Evolutionary conservation across 2,888 invertebrate genomes (phyloP), one percentile per base, ranked within the genome.

Genomic region (Calliopum simillimum): DNA sequence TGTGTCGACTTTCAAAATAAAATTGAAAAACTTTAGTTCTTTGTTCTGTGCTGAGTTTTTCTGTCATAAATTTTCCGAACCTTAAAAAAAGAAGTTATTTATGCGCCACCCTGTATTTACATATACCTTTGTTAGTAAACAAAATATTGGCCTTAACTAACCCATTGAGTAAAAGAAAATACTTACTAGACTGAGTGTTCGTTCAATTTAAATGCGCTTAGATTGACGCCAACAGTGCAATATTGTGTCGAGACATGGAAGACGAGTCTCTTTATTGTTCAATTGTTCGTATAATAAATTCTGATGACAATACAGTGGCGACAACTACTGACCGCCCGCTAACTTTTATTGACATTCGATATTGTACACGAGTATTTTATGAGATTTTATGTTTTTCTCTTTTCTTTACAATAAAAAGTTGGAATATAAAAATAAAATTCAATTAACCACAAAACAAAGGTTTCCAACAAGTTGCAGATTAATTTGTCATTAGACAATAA

Each of bases 261-360:
- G 61, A 61, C 44, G 19, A 19, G 61, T 61, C 61, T 46, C 44
- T 46, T 61, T 53, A 19, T 41, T 59, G 44, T 43, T 33, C 61
- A 23, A 16, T 46, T 43, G 21, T 43, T 65, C 53, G 21, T 43
- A 43, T 53, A 21, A 43, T 53, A 21, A 55, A 55, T 47, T 47
- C 47, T 67, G 47, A 41, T 47, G 41, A 59, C 16, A 67, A 51
- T 13, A 44, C 66, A 61, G 47, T 59, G 70, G 44, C 70, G 70
- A 59, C 63, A 58, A 58, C 56, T 33, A 63, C 58, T 58, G 56
- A 49, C 49, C 58, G 43, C 21, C 5, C 33, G n/a, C 41, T n/a
- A 41, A 14, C 44, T 33, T 8, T 41, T 46, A 59, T 49, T 53
- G 65, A 70, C 59, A 70, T 53, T 61, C 51, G 64, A 65, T 70